Evolutionary conservation across 2,113 vertebrate species (phyloP).

Genomic region (Alethe castanea): DNA sequence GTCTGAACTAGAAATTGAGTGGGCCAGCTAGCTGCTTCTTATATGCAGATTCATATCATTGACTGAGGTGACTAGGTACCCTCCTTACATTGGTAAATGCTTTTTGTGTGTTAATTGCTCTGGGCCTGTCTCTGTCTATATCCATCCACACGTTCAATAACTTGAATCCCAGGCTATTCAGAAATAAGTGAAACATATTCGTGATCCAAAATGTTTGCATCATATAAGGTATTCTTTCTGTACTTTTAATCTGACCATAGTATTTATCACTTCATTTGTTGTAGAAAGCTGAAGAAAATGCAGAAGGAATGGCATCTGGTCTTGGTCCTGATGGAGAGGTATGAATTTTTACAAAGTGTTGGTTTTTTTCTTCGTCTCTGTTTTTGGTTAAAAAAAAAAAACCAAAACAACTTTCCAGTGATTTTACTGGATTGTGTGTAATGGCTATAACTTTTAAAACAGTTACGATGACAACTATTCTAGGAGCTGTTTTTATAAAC

Average conservation of each 20-base stretch:
- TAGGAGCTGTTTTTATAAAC: neutral
- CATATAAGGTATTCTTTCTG: neutral
- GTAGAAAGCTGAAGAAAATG: slow-evolving; percentile 89
- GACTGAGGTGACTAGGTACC: neutral
- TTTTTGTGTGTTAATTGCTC: neutral
- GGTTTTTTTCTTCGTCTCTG: neutral
- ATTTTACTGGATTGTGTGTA: neutral
- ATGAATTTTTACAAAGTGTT: neutral
- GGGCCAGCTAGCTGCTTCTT: neutral
- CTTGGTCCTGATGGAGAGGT: slow-evolving; percentile 97
- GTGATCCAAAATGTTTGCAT: neutral
- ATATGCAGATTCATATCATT: neutral
- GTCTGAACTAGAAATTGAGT: neutral
- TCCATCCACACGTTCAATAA: neutral
- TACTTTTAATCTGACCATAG: neutral
- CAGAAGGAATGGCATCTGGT: slow-evolving; percentile 85
- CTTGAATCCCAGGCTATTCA: neutral
- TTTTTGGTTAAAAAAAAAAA: neutral
- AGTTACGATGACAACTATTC: neutral
- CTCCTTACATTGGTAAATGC: neutral
- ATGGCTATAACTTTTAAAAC: neutral
- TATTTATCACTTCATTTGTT: slow-evolving; percentile 40
- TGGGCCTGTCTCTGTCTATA: rapidly evolving
- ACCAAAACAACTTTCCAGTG: neutral
- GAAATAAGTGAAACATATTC: neutral